Conservation (phyloP, 2,797 vertebrate species). For the Crocidura indochinensis region DNA sequence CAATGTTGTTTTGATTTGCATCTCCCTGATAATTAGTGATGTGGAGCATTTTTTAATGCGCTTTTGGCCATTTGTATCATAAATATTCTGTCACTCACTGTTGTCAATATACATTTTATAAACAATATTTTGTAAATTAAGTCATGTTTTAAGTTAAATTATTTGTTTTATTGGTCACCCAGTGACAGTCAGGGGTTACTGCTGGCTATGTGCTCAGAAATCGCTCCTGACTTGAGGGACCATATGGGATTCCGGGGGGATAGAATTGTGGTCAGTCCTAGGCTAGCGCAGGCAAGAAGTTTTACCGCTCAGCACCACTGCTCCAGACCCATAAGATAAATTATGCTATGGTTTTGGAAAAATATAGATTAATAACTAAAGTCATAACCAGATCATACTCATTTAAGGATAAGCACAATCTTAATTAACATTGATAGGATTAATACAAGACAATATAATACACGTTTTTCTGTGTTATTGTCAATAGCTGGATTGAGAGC, state of each 20-base stretch:
- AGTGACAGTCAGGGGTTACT: no score
- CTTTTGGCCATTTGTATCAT: neutral
- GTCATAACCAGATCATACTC: neutral
- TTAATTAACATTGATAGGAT: neutral
- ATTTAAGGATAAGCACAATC: neutral
- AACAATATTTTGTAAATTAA: neutral
- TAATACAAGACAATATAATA: neutral
- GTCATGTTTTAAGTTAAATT: neutral
- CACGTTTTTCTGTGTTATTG: neutral
- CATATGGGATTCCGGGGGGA: no score
- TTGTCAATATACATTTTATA: neutral
- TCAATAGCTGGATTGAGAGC: neutral
- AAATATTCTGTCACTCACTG: neutral
- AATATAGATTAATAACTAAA: neutral
- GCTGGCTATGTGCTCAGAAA: no score
- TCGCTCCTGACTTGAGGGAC: no score
- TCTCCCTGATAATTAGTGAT: no score
- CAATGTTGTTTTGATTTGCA: no score
- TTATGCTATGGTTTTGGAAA: neutral
- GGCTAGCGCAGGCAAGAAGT: no score
- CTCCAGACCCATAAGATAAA: neutral
- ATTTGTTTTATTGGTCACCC: no score
- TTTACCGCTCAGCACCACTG: no score
- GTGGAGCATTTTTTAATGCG: no score
- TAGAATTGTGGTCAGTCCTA: no score